Evolutionary conservation across 2,888 invertebrate genomes (phyloP).

Genomic region (Eupithecia subfuscata): DNA sequence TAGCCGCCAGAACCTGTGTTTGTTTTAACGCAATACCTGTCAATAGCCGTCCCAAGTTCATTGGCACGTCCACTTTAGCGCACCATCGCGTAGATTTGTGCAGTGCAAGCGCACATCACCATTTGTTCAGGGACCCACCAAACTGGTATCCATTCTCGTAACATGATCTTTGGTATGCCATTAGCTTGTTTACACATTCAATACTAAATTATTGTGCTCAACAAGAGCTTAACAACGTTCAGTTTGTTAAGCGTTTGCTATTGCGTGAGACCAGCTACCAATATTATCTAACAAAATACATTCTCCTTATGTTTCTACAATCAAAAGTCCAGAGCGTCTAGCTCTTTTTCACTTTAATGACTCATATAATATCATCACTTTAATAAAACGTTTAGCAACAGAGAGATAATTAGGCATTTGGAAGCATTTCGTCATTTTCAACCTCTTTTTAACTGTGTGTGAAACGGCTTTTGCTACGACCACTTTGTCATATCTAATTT

Average conservation of each 20-base stretch:
- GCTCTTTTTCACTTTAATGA: background rate
- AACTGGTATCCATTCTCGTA: conserved; percentile 73
- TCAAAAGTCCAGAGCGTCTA: background rate
- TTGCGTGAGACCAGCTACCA: conserved; percentile 53
- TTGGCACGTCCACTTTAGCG: conserved; percentile 81
- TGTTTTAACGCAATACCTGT: conserved; percentile 84
- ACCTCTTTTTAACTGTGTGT: conserved; percentile 60
- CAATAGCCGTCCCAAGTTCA: conserved; percentile 82
- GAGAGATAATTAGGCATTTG: conserved; percentile 14
- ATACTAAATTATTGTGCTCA: conserved; percentile 74
- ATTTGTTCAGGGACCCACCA: conserved; percentile 69
- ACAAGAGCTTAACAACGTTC: conserved; percentile 62
- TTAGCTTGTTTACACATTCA: conserved; percentile 79
- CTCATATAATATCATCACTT: conserved; percentile 3
- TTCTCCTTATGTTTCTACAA: background rate
- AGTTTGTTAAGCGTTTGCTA: conserved; percentile 55
- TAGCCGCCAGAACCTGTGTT: conserved; percentile 78
- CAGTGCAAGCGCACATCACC: conserved; percentile 68
- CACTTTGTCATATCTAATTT: conserved; percentile 74
- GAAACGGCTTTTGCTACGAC: conserved; percentile 65
- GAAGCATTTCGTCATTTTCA: conserved; percentile 55
- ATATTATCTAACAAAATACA: conserved; percentile 34
- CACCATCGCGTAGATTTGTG: conserved; percentile 79
- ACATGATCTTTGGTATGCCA: conserved; percentile 76
- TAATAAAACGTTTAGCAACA: conserved; percentile 7